Percentiles rank a stretch among this genome's conserved stretches.
phyloP scores from a whole-genome alignment of 1,140 invertebrate species.

The Drosophila varians region DNA sequence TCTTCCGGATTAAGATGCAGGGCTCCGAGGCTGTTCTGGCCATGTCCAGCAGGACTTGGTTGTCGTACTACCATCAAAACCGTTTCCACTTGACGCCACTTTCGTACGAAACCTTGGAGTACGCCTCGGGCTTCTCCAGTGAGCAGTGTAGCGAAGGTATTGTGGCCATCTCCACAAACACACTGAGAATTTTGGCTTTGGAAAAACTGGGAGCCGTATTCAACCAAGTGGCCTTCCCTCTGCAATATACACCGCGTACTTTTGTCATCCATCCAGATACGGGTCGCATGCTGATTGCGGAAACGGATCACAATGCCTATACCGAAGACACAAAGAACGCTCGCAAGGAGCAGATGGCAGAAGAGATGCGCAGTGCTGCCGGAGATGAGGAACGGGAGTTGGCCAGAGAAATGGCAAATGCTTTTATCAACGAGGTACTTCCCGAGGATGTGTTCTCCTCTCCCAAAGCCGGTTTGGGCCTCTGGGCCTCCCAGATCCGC shows the following conservation, averaged over 20 bases:
- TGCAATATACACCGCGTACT: conserved; percentile 98
- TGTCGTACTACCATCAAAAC: conserved; percentile 99
- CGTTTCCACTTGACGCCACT: conserved; percentile 97
- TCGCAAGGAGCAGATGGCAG: conserved; percentile 90
- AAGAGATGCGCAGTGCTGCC: conserved; percentile 97
- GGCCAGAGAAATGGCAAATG: conserved; percentile 98
- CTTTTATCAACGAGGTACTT: conserved; percentile 96
- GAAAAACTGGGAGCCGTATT: conserved; percentile 99
- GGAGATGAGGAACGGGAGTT: conserved; percentile 97
- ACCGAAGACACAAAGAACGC: conserved; percentile 98
- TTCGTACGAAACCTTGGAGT: conserved; percentile 98
- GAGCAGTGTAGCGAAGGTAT: conserved; percentile 99
- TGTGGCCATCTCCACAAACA: conserved; percentile 99
- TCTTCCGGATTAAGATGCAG: conserved; percentile 98
- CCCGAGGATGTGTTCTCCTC: conserved; percentile 97
- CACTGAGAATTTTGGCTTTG: conserved; percentile 97
- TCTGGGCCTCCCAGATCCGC: conserved; percentile 98
- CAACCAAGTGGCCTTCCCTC: conserved; percentile 95
- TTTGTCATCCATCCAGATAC: conserved; percentile 97
- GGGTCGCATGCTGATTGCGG: conserved; percentile 96
- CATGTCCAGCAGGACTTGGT: conserved; percentile 98
- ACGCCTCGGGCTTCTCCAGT: conserved; percentile 94
- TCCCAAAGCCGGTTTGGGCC: conserved; percentile 96
- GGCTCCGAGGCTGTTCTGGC: conserved; percentile 98
- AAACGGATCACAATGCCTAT: conserved; percentile 99